phyloP scores from a whole-genome alignment of 1,140 invertebrate genomes.

The Trigoniulus corallinus region DNA sequence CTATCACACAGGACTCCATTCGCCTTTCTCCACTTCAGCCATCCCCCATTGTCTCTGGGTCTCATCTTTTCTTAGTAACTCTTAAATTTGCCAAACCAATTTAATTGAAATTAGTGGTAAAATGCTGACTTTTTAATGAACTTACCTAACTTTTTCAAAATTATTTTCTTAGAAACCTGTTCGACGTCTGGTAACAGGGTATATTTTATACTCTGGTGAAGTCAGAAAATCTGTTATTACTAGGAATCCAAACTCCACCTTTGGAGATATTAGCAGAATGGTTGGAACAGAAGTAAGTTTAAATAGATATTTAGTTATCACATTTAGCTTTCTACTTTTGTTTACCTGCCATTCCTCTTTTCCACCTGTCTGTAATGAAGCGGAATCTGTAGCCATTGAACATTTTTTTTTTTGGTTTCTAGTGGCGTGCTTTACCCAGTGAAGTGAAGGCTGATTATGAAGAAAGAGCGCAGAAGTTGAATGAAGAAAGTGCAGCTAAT shows the following conservation, averaged over 20 bases:
- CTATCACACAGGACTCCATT: too few species aligned
- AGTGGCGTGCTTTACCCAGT: slow-evolving; percentile 79
- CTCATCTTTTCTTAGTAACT: too few species aligned
- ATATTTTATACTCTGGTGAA: slow-evolving; percentile 96
- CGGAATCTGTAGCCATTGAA: too few species aligned
- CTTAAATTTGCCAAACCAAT: background rate
- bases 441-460: slow-evolving; percentile 86
- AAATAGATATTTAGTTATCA: too few species aligned
- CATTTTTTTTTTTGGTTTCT: too few species aligned
- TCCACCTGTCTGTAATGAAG: too few species aligned
- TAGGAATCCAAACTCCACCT: slow-evolving; percentile 83
- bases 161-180: slow-evolving; percentile 11
- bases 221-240: slow-evolving; percentile 67
- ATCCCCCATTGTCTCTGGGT: too few species aligned
- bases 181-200: slow-evolving; percentile 68
- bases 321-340: background rate
- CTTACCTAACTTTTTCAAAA: too few species aligned
- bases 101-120: background rate
- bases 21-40: too few species aligned
- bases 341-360: too few species aligned
- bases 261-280: slow-evolving; percentile 94
- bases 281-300: slow-evolving; percentile 71
- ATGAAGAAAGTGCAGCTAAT: slow-evolving; percentile 53
- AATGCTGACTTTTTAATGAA: too few species aligned
- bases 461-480: slow-evolving; percentile 68